Base-by-base conservation (phyloP, 2,113 vertebrate genomes). In the Salvator merianae region DNA sequence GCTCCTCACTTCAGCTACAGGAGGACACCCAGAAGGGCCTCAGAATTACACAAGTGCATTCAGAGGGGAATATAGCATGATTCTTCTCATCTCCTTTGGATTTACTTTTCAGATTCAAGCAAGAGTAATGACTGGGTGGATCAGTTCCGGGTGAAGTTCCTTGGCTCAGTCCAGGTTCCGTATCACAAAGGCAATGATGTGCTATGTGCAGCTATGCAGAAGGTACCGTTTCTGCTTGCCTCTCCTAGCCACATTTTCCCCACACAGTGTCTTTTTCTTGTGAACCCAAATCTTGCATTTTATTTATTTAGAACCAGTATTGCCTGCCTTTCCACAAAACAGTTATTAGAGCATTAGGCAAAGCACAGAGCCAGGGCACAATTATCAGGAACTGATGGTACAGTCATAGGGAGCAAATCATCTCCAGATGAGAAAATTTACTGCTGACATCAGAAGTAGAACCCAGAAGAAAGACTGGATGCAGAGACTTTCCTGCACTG, bases 111-210 rank as follows among this genome's bases (percentile, higher is more conserved):
- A 95, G 92, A 89, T 86, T 91, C 95, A 96, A 97, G 95, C 90
- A 97, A 97, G 92, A 97, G 93, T 93, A 96, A 93, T 0, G 97
- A 98, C 91, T 99, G 98, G 99, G 94, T 98, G 94, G 98, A 99
- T 90, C 96, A 96, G 89, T 99, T 98, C 91, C 94, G 94, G 47
- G 96, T 99, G 90, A 99, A 99, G 91, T 99, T 99, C 91, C 96
- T 99, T 53, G 99, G 98, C 62, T 99, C 99, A 0, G 99, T 99
- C 82, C 98, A 99, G 90, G 99, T 99, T 77, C 97, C 98, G 10
- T 98, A 97, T 91, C 98, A 99, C 95, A 99, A 99, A 94, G 98
- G 99, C 94, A 99, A 98, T 0, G 98, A 99, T 0, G 98, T 99
- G 83, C 97, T 99, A 82, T 99, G 98, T 18, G 98, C 98, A 0